Base-by-base conservation (phyloP, 2,888 invertebrate genomes). In the Polymixis lichenea region DNA sequence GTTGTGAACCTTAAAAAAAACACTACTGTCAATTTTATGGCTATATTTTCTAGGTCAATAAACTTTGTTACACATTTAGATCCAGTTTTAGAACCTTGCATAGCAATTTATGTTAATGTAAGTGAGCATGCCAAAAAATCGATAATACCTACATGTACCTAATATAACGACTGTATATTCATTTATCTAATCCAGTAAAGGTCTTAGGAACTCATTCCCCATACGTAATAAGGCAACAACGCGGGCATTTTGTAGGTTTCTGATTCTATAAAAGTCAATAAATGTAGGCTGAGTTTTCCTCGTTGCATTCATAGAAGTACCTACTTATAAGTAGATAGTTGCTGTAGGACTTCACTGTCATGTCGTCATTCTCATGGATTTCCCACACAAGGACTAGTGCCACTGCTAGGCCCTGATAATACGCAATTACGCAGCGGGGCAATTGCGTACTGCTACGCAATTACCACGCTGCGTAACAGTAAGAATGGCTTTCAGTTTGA, bases 81-180 rank as follows among this genome's bases (percentile, higher is more conserved):
- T 91, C 91, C 88, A 92, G 93, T 93, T 93, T 89, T 87, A 85
- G 88, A 88, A 85, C 89, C 85, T 91, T 87, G 81, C 84, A 84
- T 84, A 86, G 79, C 85, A 85, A 88, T 90, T 92, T 92, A 92
- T 92, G 90, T 89, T 88, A 92, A 91, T 70, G n/a, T 91, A 74
- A 78, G 82, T 72, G 64, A 83, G 73, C 77, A 72, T 83, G 65
- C 84, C 86, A 87, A 85, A 85, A 85, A 85, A 89, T 86, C 79
- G 76, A 85, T 86, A 75, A 69, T 60, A 75, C 32, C 51, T 65
- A 64, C 19, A 43, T 43, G 28, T 28, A 38, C 38, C 38, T 38
- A n/a, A n/a, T n/a, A 58, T 58, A 49, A 60, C 51, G 56, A 61
- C 68, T 51, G 61, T 72, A 49, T 46, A 13, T 58, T n/a, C 19